Evolutionary conservation across 2,113 vertebrate genomes (phyloP).

Genomic region (Philantomba maxwellii): DNA sequence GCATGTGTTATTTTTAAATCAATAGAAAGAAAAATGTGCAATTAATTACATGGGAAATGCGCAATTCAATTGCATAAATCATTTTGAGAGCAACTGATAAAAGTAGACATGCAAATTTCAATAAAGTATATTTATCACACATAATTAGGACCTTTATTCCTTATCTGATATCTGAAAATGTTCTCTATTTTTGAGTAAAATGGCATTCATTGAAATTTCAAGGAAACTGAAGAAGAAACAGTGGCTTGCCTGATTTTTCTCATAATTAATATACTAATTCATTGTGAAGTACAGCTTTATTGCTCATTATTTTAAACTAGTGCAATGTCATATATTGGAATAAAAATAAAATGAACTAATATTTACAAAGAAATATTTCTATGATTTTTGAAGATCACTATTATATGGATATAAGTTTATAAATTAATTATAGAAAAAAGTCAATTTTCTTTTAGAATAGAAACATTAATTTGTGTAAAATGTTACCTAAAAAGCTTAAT

Average conservation of each 20-base stretch:
- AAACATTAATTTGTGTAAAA: constrained; percentile 52
- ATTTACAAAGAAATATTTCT: constrained; percentile 44
- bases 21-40: constrained; percentile 36
- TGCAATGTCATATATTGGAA: constrained; percentile 55
- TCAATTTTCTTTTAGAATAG: constrained; percentile 18
- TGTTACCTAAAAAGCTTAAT: background rate
- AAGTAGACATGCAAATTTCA: constrained; percentile 66
- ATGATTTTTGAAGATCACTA: constrained; percentile 35
- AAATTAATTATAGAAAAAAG: constrained; percentile 52
- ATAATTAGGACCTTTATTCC: constrained; percentile 67
- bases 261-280: constrained; percentile 71
- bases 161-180: constrained; percentile 54
- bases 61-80: constrained; percentile 44
- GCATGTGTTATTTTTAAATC: constrained; percentile 5
- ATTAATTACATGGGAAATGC: constrained; percentile 27
- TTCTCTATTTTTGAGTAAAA: constrained; percentile 59
- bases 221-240: constrained; percentile 65
- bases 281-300: constrained; percentile 63
- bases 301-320: constrained; percentile 68
- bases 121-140: constrained; percentile 66
- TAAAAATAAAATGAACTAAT: constrained; percentile 55
- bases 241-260: constrained; percentile 61
- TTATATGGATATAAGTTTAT: background rate
- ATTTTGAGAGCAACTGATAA: constrained; percentile 45
- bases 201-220: constrained; percentile 68